These are phyloP conservation scores for Dufourea novaeangliae DNA, from an alignment of 1,140 invertebrate genomes.

Conservation along the genomic window DNA sequence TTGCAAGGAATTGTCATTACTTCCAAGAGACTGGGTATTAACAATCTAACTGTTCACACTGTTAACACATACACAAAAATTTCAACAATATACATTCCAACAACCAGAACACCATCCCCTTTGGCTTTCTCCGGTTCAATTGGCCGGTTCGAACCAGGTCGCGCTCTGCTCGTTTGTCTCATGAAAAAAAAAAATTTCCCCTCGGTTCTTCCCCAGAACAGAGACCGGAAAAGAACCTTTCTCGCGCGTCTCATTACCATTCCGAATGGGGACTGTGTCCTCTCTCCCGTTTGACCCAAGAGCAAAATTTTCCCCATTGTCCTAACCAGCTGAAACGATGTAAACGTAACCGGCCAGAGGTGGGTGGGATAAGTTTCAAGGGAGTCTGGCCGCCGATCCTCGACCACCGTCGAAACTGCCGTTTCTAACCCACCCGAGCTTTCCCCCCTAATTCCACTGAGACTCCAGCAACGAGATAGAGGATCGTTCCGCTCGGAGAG, in stretches of 20 bases:
- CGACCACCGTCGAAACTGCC: slow-evolving; percentile 18
- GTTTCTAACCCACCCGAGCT: slow-evolving; percentile 10
- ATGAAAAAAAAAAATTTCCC: slow-evolving; percentile 15
- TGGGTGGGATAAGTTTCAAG: slow-evolving; percentile 26
- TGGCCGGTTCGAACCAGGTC: not conserved
- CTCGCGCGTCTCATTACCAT: slow-evolving; percentile 40
- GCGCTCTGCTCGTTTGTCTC: slow-evolving; percentile 12
- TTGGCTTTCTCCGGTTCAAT: not conserved
- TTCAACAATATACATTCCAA: no score
- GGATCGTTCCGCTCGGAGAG: slow-evolving; percentile 22
- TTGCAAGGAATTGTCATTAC: no score
- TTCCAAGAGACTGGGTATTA: no score
- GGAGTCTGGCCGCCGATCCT: not conserved
- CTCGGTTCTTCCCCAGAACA: not conserved
- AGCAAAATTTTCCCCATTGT: slow-evolving; percentile 35
- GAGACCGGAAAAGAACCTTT: not conserved
- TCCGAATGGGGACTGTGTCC: slow-evolving; percentile 7
- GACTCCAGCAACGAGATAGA: slow-evolving; percentile 1
- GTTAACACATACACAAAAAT: no score
- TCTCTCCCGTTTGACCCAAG: slow-evolving; percentile 11
- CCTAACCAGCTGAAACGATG: slow-evolving; percentile 10
- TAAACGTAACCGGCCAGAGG: slow-evolving; percentile 18
- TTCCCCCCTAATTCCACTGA: slow-evolving; percentile 45
- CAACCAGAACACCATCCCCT: no score
- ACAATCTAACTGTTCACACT: no score